Evolutionary conservation across 1,140 invertebrate species (phyloP).

Genomic region (Dysdera silvatica): DNA sequence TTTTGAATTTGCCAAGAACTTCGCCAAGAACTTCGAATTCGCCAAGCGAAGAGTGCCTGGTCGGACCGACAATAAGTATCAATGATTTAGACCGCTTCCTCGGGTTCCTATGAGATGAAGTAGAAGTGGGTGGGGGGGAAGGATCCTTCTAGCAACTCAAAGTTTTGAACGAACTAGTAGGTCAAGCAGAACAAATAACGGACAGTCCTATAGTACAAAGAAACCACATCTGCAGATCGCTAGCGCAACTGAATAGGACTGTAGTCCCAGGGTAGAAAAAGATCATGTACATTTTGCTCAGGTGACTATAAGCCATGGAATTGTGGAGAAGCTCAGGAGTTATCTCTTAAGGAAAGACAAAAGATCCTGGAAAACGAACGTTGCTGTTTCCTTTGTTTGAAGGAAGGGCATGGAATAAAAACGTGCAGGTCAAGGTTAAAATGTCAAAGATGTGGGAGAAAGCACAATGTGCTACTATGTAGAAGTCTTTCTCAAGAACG

Average conservation of each 20-base stretch:
- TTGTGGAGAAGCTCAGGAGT: background rate
- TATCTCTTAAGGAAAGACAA: conserved; percentile 1
- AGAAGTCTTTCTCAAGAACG: background rate
- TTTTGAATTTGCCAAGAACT: too few species aligned
- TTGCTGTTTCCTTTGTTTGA: conserved; percentile 2
- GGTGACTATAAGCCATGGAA: background rate
- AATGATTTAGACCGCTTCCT: conserved; percentile 5
- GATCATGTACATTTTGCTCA: conserved; percentile 1
- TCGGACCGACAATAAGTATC: background rate
- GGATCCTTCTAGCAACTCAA: background rate
- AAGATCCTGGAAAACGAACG: background rate
- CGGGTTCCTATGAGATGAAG: conserved; percentile 8
- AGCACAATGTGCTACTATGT: background rate
- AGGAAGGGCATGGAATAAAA: background rate
- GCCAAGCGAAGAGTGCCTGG: too few species aligned
- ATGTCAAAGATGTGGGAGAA: conserved; percentile 1
- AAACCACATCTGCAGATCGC: background rate
- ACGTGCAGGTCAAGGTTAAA: background rate
- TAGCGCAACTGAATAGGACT: conserved; percentile 1
- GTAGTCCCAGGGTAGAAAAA: background rate
- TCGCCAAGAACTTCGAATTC: too few species aligned
- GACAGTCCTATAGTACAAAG: background rate
- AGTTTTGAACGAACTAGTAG: background rate
- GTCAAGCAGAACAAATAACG: background rate
- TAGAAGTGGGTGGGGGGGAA: background rate